Base-by-base conservation (phyloP, 2,797 vertebrate genomes). In the Molossus molossus region DNA sequence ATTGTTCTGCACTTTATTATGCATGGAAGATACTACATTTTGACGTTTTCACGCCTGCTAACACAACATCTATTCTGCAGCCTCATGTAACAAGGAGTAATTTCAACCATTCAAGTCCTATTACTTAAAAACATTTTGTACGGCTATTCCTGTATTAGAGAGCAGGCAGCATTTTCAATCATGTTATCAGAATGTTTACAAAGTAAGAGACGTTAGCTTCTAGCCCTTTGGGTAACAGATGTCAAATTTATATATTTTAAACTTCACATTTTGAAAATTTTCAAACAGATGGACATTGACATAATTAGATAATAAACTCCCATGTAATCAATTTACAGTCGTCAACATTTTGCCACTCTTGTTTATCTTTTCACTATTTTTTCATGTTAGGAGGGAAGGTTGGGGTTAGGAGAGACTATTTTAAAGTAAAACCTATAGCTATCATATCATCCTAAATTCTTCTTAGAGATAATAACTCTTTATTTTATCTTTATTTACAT, bases 361-460 rank as follows among this genome's bases (percentile, higher is more conserved):
- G 4, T 77, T 77, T 77, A 6, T 77, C 29, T 64, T 62, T 33
- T 37, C n/a, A 40, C 45, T 29, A 40, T 23, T 37, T 55, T 77
- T 77, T 65, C 55, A 3, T 53, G 64, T 37, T 11, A 5, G 3
- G 20, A 10, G 17, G 55, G 10, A 25, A 11, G 29, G 45, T 33
- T 33, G 50, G 12, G n/a, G 17, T 65, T 14, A 15, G 27, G 4
- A 13, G 73, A n/a, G 33, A 77, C 23, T 55, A 25, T 62, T 75
- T 87, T 87, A 87, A 87, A 60, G 37, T 72, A 45, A 87, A 87
- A 76, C 15, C n/a, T 37, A 86, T 33, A 86, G 25, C 9, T 77
- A 77, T 40, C n/a, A 15, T 77, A 37, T 65, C 23, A 77, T 60
- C n/a, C n/a, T 77, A 77, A 87, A 7, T 62, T 62, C 72, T 62